These are phyloP conservation scores for Rotaria sp. DNA, from an alignment of 2,888 invertebrate genomes.

Conservation along the genomic window DNA sequence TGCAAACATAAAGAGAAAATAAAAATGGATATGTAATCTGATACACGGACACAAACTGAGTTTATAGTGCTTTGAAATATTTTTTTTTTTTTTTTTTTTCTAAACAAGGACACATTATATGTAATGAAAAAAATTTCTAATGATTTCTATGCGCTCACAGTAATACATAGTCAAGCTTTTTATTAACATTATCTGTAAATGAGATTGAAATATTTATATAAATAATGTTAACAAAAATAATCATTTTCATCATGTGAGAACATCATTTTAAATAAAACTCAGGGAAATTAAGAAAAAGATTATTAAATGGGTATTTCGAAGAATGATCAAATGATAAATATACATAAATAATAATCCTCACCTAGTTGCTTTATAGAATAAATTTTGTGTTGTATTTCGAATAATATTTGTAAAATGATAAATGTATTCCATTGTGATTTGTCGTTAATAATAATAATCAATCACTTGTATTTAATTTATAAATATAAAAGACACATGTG, in stretches of 20 bases:
- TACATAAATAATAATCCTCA: neutral
- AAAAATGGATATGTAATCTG: no score
- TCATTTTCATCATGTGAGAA: no score
- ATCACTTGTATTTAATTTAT: neutral
- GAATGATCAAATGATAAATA: no score
- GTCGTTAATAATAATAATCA: neutral
- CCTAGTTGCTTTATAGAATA: neutral
- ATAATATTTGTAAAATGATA: neutral
- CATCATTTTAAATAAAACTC: no score
- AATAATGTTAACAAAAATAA: neutral
- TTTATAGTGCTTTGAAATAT: no score
- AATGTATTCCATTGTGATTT: neutral
- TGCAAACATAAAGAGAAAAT: no score
- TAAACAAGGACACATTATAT: no score
- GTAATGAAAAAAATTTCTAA: no score
- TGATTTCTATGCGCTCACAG: neutral
- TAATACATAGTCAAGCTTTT: neutral
- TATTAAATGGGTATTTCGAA: no score
- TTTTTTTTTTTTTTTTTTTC: no score
- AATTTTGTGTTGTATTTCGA: conserved; percentile 4
- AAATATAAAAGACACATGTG: neutral
- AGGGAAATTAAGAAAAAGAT: no score
- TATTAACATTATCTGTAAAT: neutral
- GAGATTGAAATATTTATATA: neutral
- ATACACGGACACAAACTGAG: no score